Evolutionary conservation across 2,113 vertebrate species (phyloP), one percentile per base, ranked within the genome.

Genomic region (Pseudois nayaur): DNA sequence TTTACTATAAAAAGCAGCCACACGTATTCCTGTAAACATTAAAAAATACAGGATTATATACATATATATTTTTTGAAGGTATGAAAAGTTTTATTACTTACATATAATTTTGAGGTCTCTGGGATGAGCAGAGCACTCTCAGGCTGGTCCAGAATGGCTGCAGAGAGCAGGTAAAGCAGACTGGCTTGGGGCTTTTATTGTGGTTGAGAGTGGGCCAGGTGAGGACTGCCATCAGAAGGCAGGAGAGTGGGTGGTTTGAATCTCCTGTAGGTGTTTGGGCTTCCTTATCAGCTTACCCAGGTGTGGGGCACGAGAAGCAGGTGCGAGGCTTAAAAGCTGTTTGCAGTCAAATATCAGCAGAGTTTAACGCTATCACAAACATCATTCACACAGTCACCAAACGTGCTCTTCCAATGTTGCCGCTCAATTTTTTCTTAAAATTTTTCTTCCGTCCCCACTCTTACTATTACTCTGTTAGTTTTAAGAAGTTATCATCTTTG

Each of bases 1-100:
- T 84, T 60, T 91, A 81, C 71, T 91, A 89, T 94, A 45, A 96
- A 97, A 98, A 86, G 64, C 23, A 1, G 43, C 45, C 16, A 92
- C 81, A 83, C 1, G 7, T 57, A 83, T 90, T 94, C 12, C 48
- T 96, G 78, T 90, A 91, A 82, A 85, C 78, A 76, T 67, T 45
- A 48, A 87, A 83, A 64, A 84, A 40, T 54, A 81, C 19, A 74
- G 19, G 59, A 25, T 43, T 84, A 45, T 45, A 52, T 43, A 76
- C 40, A 40, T 31, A 31, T 31, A 12, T 60, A 36, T 78, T 79
- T 71, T 71, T 33, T 48, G n/a, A 79, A 86, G n/a, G 25, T 67
- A 67, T 0, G 8, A 55, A 36, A 92, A 33, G 6, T 14, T 64
- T 79, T 45, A 48, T 31, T 29, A 57, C 62, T 87, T 40, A 74